Percentiles rank a stretch among this genome's conserved stretches.
These are phyloP conservation scores for Agelaius phoeniceus DNA, from an alignment of 2,113 vertebrate species.

Conservation along the genomic window DNA sequence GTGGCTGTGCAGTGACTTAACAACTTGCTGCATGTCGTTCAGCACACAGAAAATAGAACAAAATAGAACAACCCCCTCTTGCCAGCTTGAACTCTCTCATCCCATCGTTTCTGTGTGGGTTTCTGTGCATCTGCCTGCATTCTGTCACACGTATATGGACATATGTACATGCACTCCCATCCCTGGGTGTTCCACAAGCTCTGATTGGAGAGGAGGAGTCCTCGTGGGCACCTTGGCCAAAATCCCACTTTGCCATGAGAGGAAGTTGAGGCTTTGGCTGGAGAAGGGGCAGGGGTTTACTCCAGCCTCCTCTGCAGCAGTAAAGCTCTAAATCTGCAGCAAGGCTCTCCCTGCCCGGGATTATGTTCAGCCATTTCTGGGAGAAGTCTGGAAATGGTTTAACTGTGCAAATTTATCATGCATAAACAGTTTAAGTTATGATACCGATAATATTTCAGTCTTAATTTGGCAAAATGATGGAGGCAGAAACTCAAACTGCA, in stretches of 20 bases:
- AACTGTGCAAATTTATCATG: not conserved
- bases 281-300: not conserved
- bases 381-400: not conserved
- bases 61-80: not conserved
- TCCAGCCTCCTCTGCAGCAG: not conserved
- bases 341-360: not conserved
- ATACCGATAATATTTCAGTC: not conserved
- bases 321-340: not conserved
- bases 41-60: not conserved
- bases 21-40: not conserved
- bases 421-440: not conserved
- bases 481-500: not conserved
- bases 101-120: not conserved
- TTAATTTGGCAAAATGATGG: constrained; percentile 2
- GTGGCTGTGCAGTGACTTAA: not conserved
- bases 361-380: not conserved
- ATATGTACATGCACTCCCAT: accelerated
- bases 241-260: accelerated
- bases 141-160: accelerated
- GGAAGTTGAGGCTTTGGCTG: not conserved
- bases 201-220: accelerated
- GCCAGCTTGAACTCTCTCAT: not conserved
- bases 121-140: not conserved
- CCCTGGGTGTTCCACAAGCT: accelerated
- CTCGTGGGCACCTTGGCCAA: not conserved